A percentile compares a stretch with the other conserved stretches of the same genome.
These are phyloP conservation scores for Psilanteris sp. DNA, from an alignment of 1,140 invertebrate genomes.

Conservation along the genomic window DNA sequence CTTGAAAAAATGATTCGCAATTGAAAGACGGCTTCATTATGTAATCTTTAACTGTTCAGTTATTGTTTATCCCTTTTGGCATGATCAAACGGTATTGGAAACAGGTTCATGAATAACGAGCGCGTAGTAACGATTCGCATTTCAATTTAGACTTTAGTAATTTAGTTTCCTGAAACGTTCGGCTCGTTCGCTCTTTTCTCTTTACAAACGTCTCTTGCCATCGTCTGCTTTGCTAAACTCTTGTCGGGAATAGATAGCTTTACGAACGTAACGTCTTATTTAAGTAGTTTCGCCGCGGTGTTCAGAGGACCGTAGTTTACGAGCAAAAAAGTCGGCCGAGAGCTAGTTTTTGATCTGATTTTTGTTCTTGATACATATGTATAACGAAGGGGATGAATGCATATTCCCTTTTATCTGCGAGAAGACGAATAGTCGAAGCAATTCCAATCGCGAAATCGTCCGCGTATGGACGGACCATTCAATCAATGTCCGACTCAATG, in stretches of 20 bases:
- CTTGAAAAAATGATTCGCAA: conserved; percentile 1
- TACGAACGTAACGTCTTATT: conserved; percentile 60
- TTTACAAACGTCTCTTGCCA: conserved; percentile 42
- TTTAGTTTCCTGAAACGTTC: conserved; percentile 58
- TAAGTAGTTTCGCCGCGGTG: conserved; percentile 57
- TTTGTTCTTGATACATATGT: conserved; percentile 31
- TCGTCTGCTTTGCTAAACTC: conserved; percentile 54
- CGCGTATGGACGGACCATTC: conserved; percentile 20
- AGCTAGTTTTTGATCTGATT: conserved; percentile 32
- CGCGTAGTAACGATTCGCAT: conserved; percentile 59
- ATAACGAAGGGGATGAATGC: conserved; percentile 9
- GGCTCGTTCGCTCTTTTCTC: conserved; percentile 55
- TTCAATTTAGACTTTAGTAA: conserved; percentile 61
- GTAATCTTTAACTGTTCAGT: conserved; percentile 39
- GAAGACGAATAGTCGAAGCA: conserved; percentile 17
- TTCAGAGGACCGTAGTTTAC: conserved; percentile 40
- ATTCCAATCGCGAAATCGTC: conserved; percentile 32
- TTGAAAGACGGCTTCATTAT: conserved; percentile 21
- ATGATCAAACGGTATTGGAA: conserved; percentile 54
- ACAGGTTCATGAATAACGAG: conserved; percentile 63
- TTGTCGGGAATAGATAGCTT: conserved; percentile 56
- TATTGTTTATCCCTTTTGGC: conserved; percentile 51
- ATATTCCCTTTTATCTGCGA: conserved; percentile 12
- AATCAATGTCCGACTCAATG: conserved; percentile 47
- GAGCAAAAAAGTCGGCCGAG: conserved; percentile 9